These are phyloP conservation scores for Tragelaphus scriptus DNA, from an alignment of 2,113 vertebrate genomes.

Conservation along the genomic window DNA sequence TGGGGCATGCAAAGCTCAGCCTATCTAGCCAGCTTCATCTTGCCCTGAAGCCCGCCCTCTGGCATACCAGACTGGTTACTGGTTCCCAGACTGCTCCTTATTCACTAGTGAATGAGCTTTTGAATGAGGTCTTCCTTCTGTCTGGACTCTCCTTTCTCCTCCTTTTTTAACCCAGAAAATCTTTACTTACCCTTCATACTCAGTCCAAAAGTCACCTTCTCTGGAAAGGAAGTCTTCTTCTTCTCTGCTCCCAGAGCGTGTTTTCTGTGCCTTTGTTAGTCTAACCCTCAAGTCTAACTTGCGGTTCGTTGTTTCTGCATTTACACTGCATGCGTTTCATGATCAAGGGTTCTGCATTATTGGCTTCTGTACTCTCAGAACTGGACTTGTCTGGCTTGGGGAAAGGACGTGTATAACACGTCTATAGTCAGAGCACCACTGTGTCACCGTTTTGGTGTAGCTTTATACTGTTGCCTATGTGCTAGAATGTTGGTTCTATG, in stretches of 20 bases:
- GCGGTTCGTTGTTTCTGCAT: background rate
- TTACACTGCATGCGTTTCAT: background rate
- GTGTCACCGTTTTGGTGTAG: background rate
- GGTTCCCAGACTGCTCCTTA: background rate
- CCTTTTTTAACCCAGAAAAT: background rate
- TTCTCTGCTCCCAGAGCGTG: background rate
- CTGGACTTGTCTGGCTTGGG: background rate
- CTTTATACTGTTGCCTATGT: background rate
- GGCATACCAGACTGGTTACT: background rate
- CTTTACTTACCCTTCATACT: background rate
- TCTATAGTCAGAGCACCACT: fast-evolving
- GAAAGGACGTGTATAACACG: fast-evolving
- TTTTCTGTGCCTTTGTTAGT: background rate
- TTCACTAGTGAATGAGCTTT: background rate
- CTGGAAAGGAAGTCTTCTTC: background rate
- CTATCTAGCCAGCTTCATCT: background rate
- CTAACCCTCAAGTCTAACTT: background rate
- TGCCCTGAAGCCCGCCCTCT: background rate
- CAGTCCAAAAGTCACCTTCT: background rate
- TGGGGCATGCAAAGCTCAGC: too few species aligned
- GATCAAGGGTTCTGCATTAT: background rate
- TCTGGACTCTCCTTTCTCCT: background rate
- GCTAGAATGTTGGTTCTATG: background rate
- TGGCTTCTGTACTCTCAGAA: background rate
- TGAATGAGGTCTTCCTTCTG: background rate